Evolutionary conservation across 2,888 invertebrate genomes (phyloP).

Genomic region (Rhamphomyia laevipes): DNA sequence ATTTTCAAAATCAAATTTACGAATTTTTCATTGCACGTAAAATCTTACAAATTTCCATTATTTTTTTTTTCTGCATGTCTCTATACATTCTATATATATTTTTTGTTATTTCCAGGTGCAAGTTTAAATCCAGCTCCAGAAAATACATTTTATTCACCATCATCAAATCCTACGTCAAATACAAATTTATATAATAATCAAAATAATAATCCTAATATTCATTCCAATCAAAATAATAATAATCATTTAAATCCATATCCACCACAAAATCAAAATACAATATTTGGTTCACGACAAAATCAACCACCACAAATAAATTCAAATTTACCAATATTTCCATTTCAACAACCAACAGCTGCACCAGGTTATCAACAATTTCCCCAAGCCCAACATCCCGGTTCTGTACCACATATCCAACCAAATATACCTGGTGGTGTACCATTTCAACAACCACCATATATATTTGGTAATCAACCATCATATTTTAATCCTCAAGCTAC

Average conservation of each 20-base stretch:
- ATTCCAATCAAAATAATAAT: slow-evolving; percentile 16
- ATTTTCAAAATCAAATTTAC: too few species aligned
- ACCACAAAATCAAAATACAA: slow-evolving; percentile 34
- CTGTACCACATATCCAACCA: slow-evolving; percentile 28
- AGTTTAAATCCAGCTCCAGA: slow-evolving; percentile 35
- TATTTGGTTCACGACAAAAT: slow-evolving; percentile 34
- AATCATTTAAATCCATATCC: slow-evolving; percentile 39
- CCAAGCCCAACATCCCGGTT: slow-evolving; percentile 37
- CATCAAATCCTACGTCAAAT: slow-evolving; percentile 33
- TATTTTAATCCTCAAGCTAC: slow-evolving; percentile 30
- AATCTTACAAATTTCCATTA: too few species aligned
- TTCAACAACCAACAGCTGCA: slow-evolving; percentile 32
- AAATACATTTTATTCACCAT: slow-evolving; percentile 21
- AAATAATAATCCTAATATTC: slow-evolving; percentile 6
- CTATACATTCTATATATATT: too few species aligned
- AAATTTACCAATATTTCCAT: slow-evolving; percentile 35
- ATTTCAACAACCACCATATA: slow-evolving; percentile 34
- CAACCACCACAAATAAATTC: slow-evolving; percentile 28
- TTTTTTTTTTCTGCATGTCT: too few species aligned
- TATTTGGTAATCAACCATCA: slow-evolving; percentile 34
- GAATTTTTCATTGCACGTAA: too few species aligned
- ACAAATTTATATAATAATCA: slow-evolving; percentile 28
- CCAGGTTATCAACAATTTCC: slow-evolving; percentile 37
- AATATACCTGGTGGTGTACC: slow-evolving; percentile 32
- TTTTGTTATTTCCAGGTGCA: slow-evolving; percentile 27